Percentiles rank a stretch among this genome's conserved stretches.
phyloP scores from a whole-genome alignment of 2,113 vertebrate species.

The Abramis brama region DNA sequence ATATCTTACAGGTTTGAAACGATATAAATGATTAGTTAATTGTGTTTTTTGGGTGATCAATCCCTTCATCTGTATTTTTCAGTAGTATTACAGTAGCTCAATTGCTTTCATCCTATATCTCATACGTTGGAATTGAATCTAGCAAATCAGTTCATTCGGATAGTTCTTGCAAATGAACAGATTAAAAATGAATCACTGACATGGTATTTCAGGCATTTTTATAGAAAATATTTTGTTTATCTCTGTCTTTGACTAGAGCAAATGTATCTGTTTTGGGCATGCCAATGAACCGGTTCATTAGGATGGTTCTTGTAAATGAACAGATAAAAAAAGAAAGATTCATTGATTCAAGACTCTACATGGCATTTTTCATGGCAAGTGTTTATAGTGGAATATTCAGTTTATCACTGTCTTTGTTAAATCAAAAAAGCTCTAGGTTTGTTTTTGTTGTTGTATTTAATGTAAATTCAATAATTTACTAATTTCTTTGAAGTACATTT shows the following conservation, averaged over 20 bases:
- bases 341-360: neutral
- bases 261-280: neutral
- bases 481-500: no score
- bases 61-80: neutral
- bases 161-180: neutral
- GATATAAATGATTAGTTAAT: neutral
- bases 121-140: neutral
- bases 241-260: no score
- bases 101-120: neutral
- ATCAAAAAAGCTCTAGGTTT: neutral
- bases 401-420: neutral
- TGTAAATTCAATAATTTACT: no score
- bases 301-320: neutral
- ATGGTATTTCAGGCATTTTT: no score
- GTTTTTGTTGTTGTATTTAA: neutral
- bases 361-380: neutral
- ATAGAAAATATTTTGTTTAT: no score
- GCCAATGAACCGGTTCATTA: neutral
- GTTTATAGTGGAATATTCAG: neutral
- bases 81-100: neutral
- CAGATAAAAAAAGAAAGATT: neutral
- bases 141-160: neutral
- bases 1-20: neutral
- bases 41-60: neutral
- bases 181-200: no score